Conservation (phyloP, 2,113 vertebrate genomes). For the Sinosuthora webbiana region DNA sequence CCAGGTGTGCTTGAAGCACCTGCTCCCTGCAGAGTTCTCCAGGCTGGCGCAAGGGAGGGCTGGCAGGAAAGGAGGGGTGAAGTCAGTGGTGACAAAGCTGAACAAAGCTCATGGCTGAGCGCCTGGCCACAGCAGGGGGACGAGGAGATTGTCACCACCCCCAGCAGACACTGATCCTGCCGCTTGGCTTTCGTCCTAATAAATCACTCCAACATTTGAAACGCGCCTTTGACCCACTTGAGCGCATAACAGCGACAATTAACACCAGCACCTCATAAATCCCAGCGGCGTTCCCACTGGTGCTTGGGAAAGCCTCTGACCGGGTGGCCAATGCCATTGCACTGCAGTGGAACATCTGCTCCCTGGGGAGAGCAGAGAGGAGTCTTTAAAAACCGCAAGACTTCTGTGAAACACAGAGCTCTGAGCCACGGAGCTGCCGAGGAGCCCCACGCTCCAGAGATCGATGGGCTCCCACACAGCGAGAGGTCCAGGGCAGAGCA, state of each 20-base stretch:
- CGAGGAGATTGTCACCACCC: background rate
- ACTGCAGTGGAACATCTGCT: background rate
- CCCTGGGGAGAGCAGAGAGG: background rate
- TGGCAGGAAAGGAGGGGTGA: background rate
- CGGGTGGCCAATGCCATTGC: rapidly evolving
- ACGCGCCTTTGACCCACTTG: background rate
- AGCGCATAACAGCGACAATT: background rate
- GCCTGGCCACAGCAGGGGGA: background rate
- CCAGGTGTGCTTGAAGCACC: background rate
- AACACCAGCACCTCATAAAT: background rate
- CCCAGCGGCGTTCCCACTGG: background rate
- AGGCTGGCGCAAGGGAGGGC: background rate
- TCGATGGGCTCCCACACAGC: background rate
- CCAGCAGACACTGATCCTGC: background rate
- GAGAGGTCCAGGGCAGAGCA: background rate
- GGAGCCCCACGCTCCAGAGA: background rate
- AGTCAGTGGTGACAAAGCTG: background rate
- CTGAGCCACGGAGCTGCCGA: background rate
- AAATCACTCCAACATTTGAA: background rate
- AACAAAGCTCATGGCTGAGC: rapidly evolving
- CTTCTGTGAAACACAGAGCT: background rate
- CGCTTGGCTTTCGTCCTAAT: background rate
- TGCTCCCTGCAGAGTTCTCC: background rate
- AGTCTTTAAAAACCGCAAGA: background rate
- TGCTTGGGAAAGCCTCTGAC: background rate